A percentile compares a stretch with the other conserved stretches of the same genome.
phyloP scores from a whole-genome alignment of 1,140 invertebrate genomes.

The Batillaria attramentaria region DNA sequence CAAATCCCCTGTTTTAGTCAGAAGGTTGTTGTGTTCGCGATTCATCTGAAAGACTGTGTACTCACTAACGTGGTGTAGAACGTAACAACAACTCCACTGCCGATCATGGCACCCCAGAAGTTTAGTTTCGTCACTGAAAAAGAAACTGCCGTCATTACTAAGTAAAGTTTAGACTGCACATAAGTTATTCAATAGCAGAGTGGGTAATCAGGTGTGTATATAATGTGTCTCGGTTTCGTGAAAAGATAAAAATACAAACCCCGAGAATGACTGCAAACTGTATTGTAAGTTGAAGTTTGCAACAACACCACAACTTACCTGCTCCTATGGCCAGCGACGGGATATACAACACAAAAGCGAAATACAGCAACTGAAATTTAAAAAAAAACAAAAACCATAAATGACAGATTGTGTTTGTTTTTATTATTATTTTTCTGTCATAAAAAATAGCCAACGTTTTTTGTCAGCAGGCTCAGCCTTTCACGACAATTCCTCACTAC shows the following conservation, averaged over 20 bases:
- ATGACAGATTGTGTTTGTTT: too few relatives aligned
- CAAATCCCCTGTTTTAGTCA: too few relatives aligned
- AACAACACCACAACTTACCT: constrained; percentile 45
- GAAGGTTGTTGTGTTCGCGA: too few relatives aligned
- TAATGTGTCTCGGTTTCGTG: neutral
- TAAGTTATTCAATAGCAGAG: neutral
- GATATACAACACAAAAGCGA: constrained; percentile 92
- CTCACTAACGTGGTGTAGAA: constrained; percentile 88
- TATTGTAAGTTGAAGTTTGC: neutral
- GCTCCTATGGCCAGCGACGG: constrained; percentile 83
- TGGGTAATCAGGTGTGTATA: neutral
- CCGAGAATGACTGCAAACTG: too few relatives aligned
- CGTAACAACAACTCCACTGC: constrained; percentile 85
- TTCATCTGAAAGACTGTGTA: too few relatives aligned
- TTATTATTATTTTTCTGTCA: too few relatives aligned
- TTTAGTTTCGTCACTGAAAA: constrained; percentile 82
- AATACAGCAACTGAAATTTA: constrained; percentile 83
- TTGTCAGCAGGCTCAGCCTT: too few relatives aligned
- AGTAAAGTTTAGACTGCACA: neutral
- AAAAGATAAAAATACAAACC: neutral
- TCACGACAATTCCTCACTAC: too few relatives aligned
- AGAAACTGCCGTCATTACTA: neutral
- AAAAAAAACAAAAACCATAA: constrained; percentile 19
- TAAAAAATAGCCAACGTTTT: too few relatives aligned
- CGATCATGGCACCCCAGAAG: constrained; percentile 81